Percentiles rank a stretch among this genome's conserved stretches.
Conservation (phyloP, 1,140 invertebrate species). For the Daktulosphaira vitifoliae region DNA sequence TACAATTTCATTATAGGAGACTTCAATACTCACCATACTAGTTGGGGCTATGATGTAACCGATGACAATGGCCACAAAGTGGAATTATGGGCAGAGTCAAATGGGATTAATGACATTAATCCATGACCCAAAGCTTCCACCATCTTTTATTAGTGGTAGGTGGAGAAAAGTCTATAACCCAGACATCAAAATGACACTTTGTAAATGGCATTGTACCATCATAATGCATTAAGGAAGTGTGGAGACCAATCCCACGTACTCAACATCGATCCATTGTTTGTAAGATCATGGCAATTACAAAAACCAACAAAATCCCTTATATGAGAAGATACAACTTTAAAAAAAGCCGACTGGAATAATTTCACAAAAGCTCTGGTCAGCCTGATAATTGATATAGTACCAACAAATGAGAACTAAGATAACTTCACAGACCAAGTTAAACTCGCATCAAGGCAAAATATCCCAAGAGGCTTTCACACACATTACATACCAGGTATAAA, state of each 20-base stretch:
- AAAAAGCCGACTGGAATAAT: neutral
- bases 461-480: conserved; percentile 25
- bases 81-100: conserved; percentile 13
- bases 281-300: conserved; percentile 8
- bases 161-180: conserved; percentile 6
- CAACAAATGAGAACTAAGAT: neutral
- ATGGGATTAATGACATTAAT: neutral
- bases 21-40: conserved; percentile 8
- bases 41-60: conserved; percentile 15
- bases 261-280: conserved; percentile 16
- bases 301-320: neutral
- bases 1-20: conserved; percentile 25
- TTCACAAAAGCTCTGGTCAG: conserved; percentile 11
- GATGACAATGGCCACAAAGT: conserved; percentile 7
- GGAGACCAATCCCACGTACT: neutral
- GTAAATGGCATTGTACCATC: neutral
- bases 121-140: conserved; percentile 16
- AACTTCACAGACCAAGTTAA: conserved; percentile 1
- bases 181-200: conserved; percentile 1
- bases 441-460: conserved; percentile 1
- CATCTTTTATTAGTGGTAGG: neutral
- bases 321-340: conserved; percentile 29
- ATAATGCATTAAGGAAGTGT: neutral
- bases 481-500: conserved; percentile 12
- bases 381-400: conserved; percentile 2